These are phyloP conservation scores for Chiloscyllium punctatum DNA, from an alignment of 2,797 vertebrate genomes.

Conservation along the genomic window DNA sequence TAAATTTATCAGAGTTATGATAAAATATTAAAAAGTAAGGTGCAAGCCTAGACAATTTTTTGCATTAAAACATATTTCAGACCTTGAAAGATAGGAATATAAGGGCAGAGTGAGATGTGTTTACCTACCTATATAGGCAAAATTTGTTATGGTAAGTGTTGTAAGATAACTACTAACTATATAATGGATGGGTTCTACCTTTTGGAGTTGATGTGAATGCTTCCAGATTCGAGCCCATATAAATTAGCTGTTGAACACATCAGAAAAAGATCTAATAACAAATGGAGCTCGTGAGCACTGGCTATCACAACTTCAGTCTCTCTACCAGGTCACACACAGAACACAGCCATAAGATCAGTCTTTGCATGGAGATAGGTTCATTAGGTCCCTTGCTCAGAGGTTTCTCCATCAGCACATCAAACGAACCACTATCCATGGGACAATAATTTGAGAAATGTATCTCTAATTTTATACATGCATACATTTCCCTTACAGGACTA, in stretches of 20 bases:
- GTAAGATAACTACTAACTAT: too few species aligned
- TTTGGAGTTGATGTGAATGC: background rate
- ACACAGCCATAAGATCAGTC: background rate
- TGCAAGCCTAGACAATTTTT: too few species aligned
- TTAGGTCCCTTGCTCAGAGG: background rate
- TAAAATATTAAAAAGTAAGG: too few species aligned
- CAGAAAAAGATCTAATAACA: background rate
- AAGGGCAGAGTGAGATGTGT: too few species aligned
- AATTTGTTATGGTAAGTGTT: background rate
- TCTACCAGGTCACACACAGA: background rate
- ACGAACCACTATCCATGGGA: background rate
- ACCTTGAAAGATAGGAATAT: too few species aligned
- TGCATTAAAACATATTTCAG: too few species aligned
- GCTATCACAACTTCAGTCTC: background rate
- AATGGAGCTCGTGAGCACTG: background rate
- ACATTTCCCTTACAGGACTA: background rate
- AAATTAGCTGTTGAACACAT: background rate
- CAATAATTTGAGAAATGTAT: background rate
- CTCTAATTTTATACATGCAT: background rate
- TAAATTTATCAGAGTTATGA: too few species aligned
- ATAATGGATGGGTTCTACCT: background rate
- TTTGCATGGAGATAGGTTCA: background rate
- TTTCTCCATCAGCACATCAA: background rate
- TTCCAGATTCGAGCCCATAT: background rate
- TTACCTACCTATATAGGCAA: background rate